Conservation (phyloP, 2,113 vertebrate genomes). For the Xiphophorus maculatus region DNA sequence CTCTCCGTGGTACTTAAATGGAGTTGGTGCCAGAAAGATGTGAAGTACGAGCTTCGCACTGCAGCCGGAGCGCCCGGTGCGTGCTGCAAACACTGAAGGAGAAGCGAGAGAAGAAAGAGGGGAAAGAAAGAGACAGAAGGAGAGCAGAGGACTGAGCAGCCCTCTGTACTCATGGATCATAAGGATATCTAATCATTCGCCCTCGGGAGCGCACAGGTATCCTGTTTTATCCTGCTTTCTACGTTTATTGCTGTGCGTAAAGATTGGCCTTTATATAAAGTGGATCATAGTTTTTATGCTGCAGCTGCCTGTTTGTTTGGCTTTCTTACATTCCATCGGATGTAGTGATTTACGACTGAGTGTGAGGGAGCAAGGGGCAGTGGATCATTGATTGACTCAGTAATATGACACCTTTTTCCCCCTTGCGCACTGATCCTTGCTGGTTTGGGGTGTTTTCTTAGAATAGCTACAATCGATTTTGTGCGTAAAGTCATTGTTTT, state of each 20-base stretch:
- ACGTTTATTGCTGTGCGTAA: slow-evolving; percentile 47
- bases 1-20: slow-evolving; percentile 69
- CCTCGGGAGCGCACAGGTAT: slow-evolving; percentile 74
- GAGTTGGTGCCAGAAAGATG: slow-evolving; percentile 23
- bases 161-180: slow-evolving; percentile 68
- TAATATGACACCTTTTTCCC: slow-evolving; percentile 6
- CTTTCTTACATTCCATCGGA: slow-evolving; percentile 16
- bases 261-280: slow-evolving; percentile 23
- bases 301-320: slow-evolving; percentile 7
- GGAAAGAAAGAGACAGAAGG: slow-evolving; percentile 6
- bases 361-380: slow-evolving; percentile 35
- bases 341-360: slow-evolving; percentile 53
- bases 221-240: slow-evolving; percentile 1
- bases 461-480: neutral
- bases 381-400: slow-evolving; percentile 41
- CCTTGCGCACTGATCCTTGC: neutral
- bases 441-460: neutral
- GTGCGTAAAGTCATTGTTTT: neutral
- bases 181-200: slow-evolving; percentile 69
- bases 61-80: slow-evolving; percentile 46
- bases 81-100: slow-evolving; percentile 28
- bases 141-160: slow-evolving; percentile 49
- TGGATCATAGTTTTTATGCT: slow-evolving; percentile 1
- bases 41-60: slow-evolving; percentile 40
- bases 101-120: slow-evolving; percentile 36